Evolutionary conservation across 1,140 invertebrate genomes (phyloP).

Genomic region (Drosophila quadrilineata): DNA sequence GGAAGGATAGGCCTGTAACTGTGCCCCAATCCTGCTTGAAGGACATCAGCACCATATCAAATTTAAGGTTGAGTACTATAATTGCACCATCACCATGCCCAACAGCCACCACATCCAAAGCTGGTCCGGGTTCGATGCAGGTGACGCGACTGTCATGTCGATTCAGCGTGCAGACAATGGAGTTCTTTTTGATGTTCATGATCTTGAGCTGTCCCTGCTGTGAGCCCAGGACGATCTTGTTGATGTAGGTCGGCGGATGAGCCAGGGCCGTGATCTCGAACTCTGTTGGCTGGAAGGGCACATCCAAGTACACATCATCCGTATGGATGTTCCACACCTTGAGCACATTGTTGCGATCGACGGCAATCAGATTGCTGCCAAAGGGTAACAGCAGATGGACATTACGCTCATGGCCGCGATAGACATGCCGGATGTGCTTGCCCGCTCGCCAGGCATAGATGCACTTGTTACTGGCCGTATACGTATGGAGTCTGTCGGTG

Average conservation of each 20-base stretch:
- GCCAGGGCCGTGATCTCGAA: conserved; percentile 91
- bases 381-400: conserved; percentile 93
- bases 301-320: conserved; percentile 86
- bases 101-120: conserved; percentile 93
- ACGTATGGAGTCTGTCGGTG: conserved; percentile 91
- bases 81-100: conserved; percentile 92
- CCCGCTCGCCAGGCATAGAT: conserved; percentile 95
- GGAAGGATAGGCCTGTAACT: conserved; percentile 91
- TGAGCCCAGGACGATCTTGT: conserved; percentile 97
- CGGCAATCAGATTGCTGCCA: conserved; percentile 91
- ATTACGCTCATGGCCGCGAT: conserved; percentile 88
- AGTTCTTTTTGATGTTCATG: conserved; percentile 93
- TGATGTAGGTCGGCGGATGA: conserved; percentile 96
- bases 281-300: conserved; percentile 86
- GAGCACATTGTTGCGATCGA: conserved; percentile 90
- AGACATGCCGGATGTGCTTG: conserved; percentile 91
- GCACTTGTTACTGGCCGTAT: conserved; percentile 89
- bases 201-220: conserved; percentile 93
- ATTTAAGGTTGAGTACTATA: conserved; percentile 93
- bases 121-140: conserved; percentile 91
- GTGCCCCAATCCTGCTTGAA: conserved; percentile 96
- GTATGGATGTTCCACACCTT: conserved; percentile 93
- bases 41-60: conserved; percentile 91
- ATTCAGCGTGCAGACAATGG: conserved; percentile 90
- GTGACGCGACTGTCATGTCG: conserved; percentile 89